Base-by-base conservation (phyloP, 92 coral and sea anemone species). In the Epizoanthus scotinus region DNA sequence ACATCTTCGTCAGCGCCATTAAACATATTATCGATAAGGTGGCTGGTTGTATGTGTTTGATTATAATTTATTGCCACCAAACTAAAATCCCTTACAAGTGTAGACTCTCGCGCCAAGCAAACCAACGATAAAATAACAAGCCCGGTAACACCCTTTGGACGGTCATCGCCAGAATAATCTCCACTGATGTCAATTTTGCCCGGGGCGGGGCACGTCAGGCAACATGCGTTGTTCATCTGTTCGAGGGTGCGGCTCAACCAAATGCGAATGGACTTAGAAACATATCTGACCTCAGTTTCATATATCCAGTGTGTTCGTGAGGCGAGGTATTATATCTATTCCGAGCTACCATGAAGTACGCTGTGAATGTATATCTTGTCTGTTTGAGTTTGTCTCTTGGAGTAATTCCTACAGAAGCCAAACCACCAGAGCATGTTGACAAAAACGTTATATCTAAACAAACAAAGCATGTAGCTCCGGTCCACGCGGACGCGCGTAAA, bases 391-490 rank as follows among this genome's bases (percentile, higher is more conserved):
- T 60, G 28, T 18, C 59, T 57, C 44, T 24, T 25, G 63, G 52
- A 60, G 31, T 65, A 5, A 21, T 75, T 44, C 55, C 25, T 5
- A 70, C 56, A 0, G 73, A 84, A 20, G 71, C 60, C 4, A 75
- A 84, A 64, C 69, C 75, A 24, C 54, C 71, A n/a, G 80, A 83
- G 50, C 82, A 72, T 73, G 73, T 72, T 21, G 71, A 67, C 63
- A 65, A 61, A 20, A 19, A 68, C 15, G 17, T 57, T 22, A 14
- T 31, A 21, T 26, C 68, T 38, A 34, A 19, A 57, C 65, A 74
- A 58, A 75, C 81, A 59, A 75, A 83, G 14, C 84, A 77, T 7
- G 81, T 47, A 14, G 52, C 31, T 29, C 81, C 67, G 2, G 67
- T 27, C 18, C 54, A 75, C 26, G 49, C 72, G 19, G 63, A 36